Evolutionary conservation across 2,113 vertebrate genomes (phyloP), one percentile per base, ranked within the genome.

Genomic region (Callaeas wilsoni): DNA sequence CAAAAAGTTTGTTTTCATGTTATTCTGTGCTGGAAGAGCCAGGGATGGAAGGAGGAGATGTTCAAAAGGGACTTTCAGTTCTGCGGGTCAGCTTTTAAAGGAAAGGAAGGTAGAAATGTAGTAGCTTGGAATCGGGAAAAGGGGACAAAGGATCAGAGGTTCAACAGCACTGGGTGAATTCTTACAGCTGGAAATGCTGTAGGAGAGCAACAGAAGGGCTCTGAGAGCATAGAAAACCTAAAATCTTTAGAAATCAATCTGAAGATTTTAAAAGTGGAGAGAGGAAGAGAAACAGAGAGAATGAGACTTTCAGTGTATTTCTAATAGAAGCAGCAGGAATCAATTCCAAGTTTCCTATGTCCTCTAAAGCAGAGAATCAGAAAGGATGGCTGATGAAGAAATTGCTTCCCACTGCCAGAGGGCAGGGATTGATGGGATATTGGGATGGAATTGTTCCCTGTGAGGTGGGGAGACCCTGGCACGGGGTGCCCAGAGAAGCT

Each of bases 381-480:
- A 69, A 62, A 53, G 41, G 53, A 35, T 33, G 46, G 39, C 10
- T 49, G 32, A 67, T 16, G 23, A 46, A 62, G n/a, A 20, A 52
- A 81, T 12, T 19, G 52, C 7, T 80, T 15, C 32, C 55, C 42
- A 42, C 7, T 57, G 42, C 35, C 67, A 73, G 17, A 56, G 75
- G 49, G n/a, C 56, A 55, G 56, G 49, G 41, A 0, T n/a, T 1
- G 41, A 16, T 49, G 85, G 57, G 30, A 64, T 4, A 2, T 6
- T 22, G 67, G 85, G 75, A 3, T 50, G 21, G 42, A 37, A 57
- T 73, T 33, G 3, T 15, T 23, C 30, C 26, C 56, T 70, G 25
- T 2, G 4, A 47, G 25, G 16, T 47, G 47, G 19, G 6, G 0
- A 70, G n/a, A 41, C 1, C 3, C 41, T 47, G 65, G 64, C 1